Base-by-base conservation (phyloP, 2,888 invertebrate species). In the Crepidodera aurea region DNA sequence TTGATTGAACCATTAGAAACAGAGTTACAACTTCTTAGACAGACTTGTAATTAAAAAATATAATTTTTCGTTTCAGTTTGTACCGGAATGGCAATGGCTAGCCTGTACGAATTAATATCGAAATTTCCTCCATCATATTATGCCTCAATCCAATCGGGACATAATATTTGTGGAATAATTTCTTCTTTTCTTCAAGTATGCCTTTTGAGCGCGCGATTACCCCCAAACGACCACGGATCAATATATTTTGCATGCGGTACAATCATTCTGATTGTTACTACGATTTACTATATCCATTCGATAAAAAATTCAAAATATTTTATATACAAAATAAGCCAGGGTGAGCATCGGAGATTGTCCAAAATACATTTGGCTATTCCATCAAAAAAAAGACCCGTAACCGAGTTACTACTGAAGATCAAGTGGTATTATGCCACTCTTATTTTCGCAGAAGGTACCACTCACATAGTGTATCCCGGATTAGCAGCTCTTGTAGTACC, bases 91-190 rank as follows among this genome's bases (percentile, higher is more conserved):
- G 73, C 72, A 29, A 62, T 71, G 25, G 68, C 74, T 5, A 71
- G 72, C 13, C 55, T 75, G 1, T 75, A 73, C 60, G 69, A 74
- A 59, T 56, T 75, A 56, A 70, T 71, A 16, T 48, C 69, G 0
- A 71, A 69, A 60, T 75, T 76, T 48, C 74, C 75, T 1, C 53
- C 68, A 3, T 51, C 62, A 18, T 75, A 75, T 61, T 66, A 71
- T 12, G 64, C 66, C 1, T 70, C 72, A 0, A 56, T 72, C 2
- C 32, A 63, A 5, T 70, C 73, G 0, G 76, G 75, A 1, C 71
- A 72, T 40, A 65, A 72, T 4, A 51, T 77, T 1, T 73, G 75
- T 46, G 76, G 72, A 2, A 67, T 73, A 32, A 62, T 73, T 6
- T 61, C 75, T 2, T 62, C 74, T 10, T 16, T 71, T 2, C 55